Conservation (phyloP, 2,888 invertebrate species). For the Drosophila yooni region DNA sequence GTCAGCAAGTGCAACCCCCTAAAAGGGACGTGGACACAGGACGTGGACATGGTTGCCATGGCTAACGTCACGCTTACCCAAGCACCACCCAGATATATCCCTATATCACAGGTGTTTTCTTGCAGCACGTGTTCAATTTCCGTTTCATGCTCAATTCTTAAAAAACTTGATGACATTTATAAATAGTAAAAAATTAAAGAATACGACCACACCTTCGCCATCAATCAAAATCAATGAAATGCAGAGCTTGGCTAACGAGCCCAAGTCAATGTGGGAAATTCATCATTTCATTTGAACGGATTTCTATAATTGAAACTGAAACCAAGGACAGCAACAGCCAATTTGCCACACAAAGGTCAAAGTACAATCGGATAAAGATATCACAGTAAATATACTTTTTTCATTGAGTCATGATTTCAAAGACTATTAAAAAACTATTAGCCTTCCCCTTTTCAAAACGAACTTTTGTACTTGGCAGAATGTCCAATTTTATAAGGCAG, state of each 20-base stretch:
- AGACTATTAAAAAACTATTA: background rate
- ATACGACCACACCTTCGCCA: slow-evolving; percentile 8
- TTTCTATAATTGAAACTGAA: slow-evolving; percentile 22
- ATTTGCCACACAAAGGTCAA: slow-evolving; percentile 35
- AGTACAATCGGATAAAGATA: slow-evolving; percentile 28
- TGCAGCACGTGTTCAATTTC: background rate
- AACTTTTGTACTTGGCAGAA: background rate
- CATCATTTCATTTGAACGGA: slow-evolving; percentile 34
- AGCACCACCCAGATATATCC: background rate
- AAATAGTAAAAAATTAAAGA: background rate
- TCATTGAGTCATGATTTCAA: background rate
- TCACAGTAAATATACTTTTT: background rate
- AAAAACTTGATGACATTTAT: background rate
- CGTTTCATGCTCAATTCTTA: background rate
- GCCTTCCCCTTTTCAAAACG: slow-evolving; percentile 13
- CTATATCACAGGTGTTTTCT: slow-evolving; percentile 35
- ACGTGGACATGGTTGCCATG: slow-evolving; percentile 31
- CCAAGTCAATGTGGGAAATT: slow-evolving; percentile 39
- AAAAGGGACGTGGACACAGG: slow-evolving; percentile 22
- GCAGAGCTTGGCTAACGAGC: slow-evolving; percentile 11
- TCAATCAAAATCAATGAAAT: slow-evolving; percentile 51
- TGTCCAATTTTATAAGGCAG: background rate
- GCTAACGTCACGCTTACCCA: slow-evolving; percentile 21
- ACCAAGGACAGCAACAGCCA: slow-evolving; percentile 34
- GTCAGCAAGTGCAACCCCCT: slow-evolving; percentile 67